phyloP scores from a whole-genome alignment of 2,888 invertebrate genomes.

The Chloroclystis v-ata region DNA sequence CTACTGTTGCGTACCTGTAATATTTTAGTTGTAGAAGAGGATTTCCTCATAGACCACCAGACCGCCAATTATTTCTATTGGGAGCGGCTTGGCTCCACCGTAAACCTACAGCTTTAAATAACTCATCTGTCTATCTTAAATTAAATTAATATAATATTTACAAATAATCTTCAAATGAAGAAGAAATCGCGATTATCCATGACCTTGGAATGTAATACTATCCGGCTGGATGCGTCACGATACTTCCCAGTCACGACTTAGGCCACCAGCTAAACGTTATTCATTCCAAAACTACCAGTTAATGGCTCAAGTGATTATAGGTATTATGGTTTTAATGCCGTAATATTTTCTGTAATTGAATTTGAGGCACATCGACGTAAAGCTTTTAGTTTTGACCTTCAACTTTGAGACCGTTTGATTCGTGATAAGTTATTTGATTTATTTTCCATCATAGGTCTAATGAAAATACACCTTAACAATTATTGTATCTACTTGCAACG shows the following conservation, averaged over 20 bases:
- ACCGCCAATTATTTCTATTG: no score
- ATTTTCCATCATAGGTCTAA: no score
- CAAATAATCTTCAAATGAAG: no score
- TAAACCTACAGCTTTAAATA: no score
- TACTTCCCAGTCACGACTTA: slow-evolving; percentile 34
- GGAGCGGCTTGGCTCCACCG: no score
- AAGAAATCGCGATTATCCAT: slow-evolving; percentile 20
- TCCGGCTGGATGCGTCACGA: slow-evolving; percentile 41
- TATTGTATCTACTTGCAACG: no score
- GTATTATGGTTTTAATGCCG: slow-evolving; percentile 8
- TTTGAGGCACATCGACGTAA: neutral
- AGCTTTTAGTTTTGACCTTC: neutral
- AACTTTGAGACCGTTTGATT: neutral
- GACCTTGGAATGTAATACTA: slow-evolving; percentile 41
- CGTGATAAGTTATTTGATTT: neutral
- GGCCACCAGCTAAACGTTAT: slow-evolving; percentile 22
- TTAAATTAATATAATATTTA: no score
- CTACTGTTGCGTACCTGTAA: no score
- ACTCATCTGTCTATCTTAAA: no score
- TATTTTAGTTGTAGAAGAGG: no score
- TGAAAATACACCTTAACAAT: no score
- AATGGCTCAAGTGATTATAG: slow-evolving; percentile 4
- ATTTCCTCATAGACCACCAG: no score
- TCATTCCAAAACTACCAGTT: slow-evolving; percentile 10
- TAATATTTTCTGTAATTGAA: slow-evolving; percentile 8